Evolutionary conservation across 2,113 vertebrate genomes (phyloP).

Genomic region (Trogon surrucura): DNA sequence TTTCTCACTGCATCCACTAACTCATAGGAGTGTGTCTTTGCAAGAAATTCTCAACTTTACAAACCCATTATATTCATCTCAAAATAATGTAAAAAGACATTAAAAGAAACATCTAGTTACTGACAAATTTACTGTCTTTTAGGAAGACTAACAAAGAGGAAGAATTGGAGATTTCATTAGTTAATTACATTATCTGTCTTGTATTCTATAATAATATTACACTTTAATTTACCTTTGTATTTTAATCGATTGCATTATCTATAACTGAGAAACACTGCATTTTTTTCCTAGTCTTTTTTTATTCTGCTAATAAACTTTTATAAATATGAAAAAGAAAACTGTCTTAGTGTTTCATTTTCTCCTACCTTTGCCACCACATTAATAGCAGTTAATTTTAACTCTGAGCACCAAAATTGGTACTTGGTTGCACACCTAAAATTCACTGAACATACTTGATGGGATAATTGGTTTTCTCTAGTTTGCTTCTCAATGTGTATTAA

Average conservation of each 20-base stretch:
- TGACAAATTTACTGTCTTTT: not conserved
- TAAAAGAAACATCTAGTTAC: not conserved
- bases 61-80: not conserved
- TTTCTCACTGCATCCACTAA: not conserved
- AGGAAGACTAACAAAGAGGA: not conserved
- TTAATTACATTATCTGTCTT: not conserved
- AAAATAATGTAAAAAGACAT: not conserved
- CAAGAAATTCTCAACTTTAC: not conserved
- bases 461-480: not conserved
- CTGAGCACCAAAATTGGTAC: not conserved
- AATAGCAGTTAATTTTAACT: not conserved
- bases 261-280: not conserved
- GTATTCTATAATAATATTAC: not conserved
- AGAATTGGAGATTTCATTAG: not conserved
- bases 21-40: not conserved
- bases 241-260: not conserved
- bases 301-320: not conserved
- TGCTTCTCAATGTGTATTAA: not conserved
- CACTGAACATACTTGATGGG: accelerated
- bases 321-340: not conserved
- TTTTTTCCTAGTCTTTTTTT: not conserved
- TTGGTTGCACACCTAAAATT: not conserved
- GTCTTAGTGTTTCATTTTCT: not conserved
- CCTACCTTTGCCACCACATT: not conserved
- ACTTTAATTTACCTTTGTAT: not conserved